Conservation (phyloP, 2,888 invertebrate species). For the Epirrita christyi region DNA sequence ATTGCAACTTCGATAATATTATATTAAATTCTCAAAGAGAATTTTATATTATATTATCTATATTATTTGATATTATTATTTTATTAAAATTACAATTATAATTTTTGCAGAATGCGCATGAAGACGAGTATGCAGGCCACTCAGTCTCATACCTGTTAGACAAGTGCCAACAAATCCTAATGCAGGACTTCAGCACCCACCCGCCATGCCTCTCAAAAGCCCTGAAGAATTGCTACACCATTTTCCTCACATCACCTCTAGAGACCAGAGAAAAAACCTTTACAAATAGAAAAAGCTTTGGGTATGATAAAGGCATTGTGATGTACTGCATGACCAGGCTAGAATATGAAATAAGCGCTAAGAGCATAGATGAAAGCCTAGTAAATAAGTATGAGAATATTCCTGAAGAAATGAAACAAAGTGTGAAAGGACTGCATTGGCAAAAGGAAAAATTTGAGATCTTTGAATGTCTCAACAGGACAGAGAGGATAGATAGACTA, state of each 20-base stretch:
- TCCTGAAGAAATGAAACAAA: conserved; percentile 66
- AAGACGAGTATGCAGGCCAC: conserved; percentile 58
- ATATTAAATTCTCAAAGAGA: too few relatives aligned
- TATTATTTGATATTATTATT: too few relatives aligned
- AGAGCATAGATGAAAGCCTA: conserved; percentile 64
- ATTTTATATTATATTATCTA: too few relatives aligned
- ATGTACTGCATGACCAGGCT: conserved; percentile 73
- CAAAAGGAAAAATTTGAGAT: conserved; percentile 74
- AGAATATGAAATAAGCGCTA: conserved; percentile 63
- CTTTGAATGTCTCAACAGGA: conserved; percentile 64
- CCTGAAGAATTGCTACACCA: conserved; percentile 63
- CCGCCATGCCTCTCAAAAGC: conserved; percentile 64
- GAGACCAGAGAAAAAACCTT: conserved; percentile 62
- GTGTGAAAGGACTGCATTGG: conserved; percentile 68
- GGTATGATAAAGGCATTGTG: conserved; percentile 63
- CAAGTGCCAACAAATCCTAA: conserved; percentile 66
- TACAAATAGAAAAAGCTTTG: conserved; percentile 63
- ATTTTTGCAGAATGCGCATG: conserved; percentile 74
- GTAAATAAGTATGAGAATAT: conserved; percentile 62
- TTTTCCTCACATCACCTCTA: conserved; percentile 68
- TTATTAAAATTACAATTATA: not conserved
- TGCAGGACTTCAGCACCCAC: conserved; percentile 66
- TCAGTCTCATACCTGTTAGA: conserved; percentile 57
- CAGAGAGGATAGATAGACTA: conserved; percentile 77
- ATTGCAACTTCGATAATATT: too few relatives aligned